Percentiles rank a stretch among this genome's conserved stretches.
These are phyloP conservation scores for Anser brachyrhynchus DNA, from an alignment of 2,113 vertebrate species.

Conservation along the genomic window DNA sequence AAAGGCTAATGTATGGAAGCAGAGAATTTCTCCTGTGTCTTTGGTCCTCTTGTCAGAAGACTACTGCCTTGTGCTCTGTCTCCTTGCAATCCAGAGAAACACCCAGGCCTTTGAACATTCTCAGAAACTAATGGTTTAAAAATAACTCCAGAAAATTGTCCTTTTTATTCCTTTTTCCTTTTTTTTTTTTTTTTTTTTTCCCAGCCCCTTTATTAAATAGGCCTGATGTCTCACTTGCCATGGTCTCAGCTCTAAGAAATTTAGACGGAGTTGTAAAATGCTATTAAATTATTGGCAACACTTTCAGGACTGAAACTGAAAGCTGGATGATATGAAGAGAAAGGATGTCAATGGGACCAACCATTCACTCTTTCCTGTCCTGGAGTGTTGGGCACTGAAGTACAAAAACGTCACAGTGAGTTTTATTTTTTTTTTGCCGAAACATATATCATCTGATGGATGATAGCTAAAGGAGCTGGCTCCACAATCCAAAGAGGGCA, in stretches of 20 bases:
- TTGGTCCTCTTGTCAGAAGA: not conserved
- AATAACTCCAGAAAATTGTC: not conserved
- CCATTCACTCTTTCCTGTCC: not conserved
- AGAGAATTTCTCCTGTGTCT: not conserved
- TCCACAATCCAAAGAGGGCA: not conserved
- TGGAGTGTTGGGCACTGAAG: not conserved
- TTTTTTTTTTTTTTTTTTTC: not conserved
- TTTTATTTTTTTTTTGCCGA: slow-evolving; percentile 20
- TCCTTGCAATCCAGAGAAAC: not conserved
- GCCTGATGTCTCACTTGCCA: not conserved
- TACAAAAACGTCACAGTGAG: not conserved
- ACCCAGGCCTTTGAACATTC: not conserved
- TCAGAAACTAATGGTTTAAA: not conserved
- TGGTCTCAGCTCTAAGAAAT: not conserved
- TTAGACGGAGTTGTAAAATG: not conserved
- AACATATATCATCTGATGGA: not conserved
- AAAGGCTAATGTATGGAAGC: not conserved
- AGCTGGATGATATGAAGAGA: not conserved
- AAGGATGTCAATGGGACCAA: not conserved
- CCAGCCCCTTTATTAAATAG: not conserved
- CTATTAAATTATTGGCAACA: not conserved
- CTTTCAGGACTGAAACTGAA: not conserved
- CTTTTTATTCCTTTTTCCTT: not conserved
- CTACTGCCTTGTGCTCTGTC: not conserved
- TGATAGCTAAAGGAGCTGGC: not conserved